These are phyloP conservation scores for Encarsia formosa DNA, from an alignment of 2,888 invertebrate genomes.

Conservation along the genomic window DNA sequence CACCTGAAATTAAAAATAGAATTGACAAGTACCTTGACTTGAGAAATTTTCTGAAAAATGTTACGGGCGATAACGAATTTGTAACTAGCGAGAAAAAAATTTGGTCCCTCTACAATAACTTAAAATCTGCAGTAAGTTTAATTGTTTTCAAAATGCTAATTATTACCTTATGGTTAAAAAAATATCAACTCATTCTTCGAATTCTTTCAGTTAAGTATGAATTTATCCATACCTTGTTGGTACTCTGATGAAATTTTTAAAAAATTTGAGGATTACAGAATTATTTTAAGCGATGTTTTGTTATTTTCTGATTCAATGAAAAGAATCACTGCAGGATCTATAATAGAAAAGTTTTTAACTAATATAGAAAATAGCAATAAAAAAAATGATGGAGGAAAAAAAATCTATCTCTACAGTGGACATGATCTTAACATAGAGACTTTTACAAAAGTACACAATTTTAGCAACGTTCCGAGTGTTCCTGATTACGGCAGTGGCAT, in stretches of 20 bases:
- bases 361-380: constrained; percentile 8
- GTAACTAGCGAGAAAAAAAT: too few relatives aligned
- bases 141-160: too few relatives aligned
- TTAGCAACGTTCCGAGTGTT: not conserved
- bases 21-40: too few relatives aligned
- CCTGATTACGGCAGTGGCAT: constrained; percentile 10
- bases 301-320: constrained; percentile 27
- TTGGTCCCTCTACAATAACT: too few relatives aligned
- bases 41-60: too few relatives aligned
- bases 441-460: constrained; percentile 2
- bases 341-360: constrained; percentile 9
- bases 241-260: constrained; percentile 26
- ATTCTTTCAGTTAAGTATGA: constrained; percentile 1
- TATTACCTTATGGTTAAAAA: too few relatives aligned
- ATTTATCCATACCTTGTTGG: constrained; percentile 29
- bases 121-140: too few relatives aligned
- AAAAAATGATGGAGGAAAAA: not conserved
- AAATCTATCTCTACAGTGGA: constrained; percentile 16
- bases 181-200: not conserved
- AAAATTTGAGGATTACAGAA: constrained; percentile 16
- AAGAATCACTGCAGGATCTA: constrained; percentile 28
- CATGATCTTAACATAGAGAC: constrained; percentile 8
- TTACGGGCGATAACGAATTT: too few relatives aligned
- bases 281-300: constrained; percentile 25
- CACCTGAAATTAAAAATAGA: too few relatives aligned